phyloP scores from a whole-genome alignment of 2,888 invertebrate species.

The Lasius platythorax region DNA sequence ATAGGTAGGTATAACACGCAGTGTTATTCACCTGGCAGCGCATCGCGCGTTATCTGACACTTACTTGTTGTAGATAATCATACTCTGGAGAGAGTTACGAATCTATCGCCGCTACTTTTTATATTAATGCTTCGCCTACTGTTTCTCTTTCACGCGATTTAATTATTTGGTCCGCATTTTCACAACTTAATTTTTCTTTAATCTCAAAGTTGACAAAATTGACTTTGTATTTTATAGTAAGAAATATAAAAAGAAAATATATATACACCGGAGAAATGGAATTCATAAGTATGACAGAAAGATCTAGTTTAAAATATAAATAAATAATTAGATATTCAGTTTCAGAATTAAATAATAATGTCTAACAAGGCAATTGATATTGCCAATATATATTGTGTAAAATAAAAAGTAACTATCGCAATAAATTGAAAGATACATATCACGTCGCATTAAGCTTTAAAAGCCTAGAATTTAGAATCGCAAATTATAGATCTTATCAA shows the following conservation, averaged over 20 bases:
- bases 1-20: constrained; percentile 57
- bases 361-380: neutral
- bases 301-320: neutral
- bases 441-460: neutral
- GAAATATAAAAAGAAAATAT: neutral
- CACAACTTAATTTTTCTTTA: neutral
- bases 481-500: neutral
- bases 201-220: neutral
- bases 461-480: neutral
- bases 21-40: constrained; percentile 74
- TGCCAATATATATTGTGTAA: too few relatives aligned
- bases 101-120: constrained; percentile 17
- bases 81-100: constrained; percentile 45
- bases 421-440: neutral
- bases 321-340: neutral
- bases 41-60: constrained; percentile 70
- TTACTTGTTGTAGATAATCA: constrained; percentile 63
- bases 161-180: neutral
- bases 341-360: neutral
- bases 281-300: neutral
- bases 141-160: neutral
- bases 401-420: neutral
- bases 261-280: neutral
- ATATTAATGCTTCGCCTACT: neutral
- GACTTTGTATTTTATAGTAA: neutral